Percentiles rank a stretch among this genome's conserved stretches.
Evolutionary conservation across 2,888 invertebrate genomes (phyloP).

Genomic region (Drosophila subsilvestris): DNA sequence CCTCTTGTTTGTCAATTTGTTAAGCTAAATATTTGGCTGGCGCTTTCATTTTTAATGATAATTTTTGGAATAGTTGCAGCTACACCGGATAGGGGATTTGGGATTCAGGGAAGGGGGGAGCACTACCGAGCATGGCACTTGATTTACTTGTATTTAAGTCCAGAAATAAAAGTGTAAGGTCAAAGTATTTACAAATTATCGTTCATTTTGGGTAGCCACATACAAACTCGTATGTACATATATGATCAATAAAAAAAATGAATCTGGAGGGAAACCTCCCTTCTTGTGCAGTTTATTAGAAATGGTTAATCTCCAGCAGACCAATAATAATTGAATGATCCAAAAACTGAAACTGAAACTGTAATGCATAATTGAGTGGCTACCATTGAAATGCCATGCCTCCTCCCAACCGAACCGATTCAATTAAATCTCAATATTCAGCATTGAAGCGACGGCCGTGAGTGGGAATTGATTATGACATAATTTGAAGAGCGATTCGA

Average conservation of each 20-base stretch:
- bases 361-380: not conserved
- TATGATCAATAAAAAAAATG: no score
- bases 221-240: no score
- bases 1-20: constrained; percentile 46
- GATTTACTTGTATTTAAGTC: no score
- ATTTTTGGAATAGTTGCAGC: constrained; percentile 26
- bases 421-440: constrained; percentile 10
- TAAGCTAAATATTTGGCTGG: constrained; percentile 50
- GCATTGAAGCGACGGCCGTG: not conserved
- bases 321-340: not conserved
- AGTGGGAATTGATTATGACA: constrained; percentile 10
- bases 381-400: not conserved
- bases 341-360: not conserved
- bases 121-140: no score
- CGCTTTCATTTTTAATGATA: constrained; percentile 38
- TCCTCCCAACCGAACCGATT: not conserved
- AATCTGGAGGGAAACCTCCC: no score
- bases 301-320: no score
- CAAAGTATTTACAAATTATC: no score
- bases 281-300: no score
- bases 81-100: not conserved
- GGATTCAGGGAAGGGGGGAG: no score
- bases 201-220: no score
- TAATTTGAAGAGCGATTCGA: constrained; percentile 12
- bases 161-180: no score